phyloP scores from a whole-genome alignment of 2,113 vertebrate species.

The Protomyctophum bolini region DNA sequence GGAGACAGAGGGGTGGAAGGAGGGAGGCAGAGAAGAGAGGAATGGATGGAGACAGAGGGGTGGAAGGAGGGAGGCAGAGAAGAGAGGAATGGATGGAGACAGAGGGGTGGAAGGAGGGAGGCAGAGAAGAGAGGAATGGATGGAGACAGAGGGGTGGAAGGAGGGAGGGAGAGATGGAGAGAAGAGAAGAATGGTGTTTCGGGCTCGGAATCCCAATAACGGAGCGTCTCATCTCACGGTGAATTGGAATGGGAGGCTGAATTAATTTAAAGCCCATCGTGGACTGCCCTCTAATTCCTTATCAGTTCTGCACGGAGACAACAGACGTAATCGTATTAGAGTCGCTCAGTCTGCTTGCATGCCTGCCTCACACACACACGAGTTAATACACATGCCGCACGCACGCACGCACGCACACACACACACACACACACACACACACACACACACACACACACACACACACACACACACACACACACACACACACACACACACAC shows the following conservation, averaged over 20 bases:
- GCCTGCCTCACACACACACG: constrained; percentile 6
- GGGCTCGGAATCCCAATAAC: constrained; percentile 60
- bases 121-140: too few relatives aligned
- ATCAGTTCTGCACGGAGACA: constrained; percentile 76
- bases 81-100: too few relatives aligned
- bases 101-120: too few relatives aligned
- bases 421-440: not conserved
- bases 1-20: too few relatives aligned
- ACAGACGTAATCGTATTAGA: constrained; percentile 73
- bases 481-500: constrained; percentile 29
- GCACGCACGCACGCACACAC: not conserved
- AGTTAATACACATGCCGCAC: not conserved
- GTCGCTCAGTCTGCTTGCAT: constrained; percentile 54
- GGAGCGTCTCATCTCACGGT: constrained; percentile 67
- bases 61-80: too few relatives aligned
- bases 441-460: not conserved
- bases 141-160: not conserved
- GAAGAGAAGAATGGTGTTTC: not conserved
- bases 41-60: too few relatives aligned
- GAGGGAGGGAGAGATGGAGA: constrained; percentile 1
- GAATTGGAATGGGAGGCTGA: constrained; percentile 71
- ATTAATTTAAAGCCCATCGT: constrained; percentile 80
- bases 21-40: too few relatives aligned
- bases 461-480: constrained; percentile 29
- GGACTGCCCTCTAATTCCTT: constrained; percentile 68